Conservation (phyloP, 2,113 vertebrate genomes). For the Eleginops maclovinus region DNA sequence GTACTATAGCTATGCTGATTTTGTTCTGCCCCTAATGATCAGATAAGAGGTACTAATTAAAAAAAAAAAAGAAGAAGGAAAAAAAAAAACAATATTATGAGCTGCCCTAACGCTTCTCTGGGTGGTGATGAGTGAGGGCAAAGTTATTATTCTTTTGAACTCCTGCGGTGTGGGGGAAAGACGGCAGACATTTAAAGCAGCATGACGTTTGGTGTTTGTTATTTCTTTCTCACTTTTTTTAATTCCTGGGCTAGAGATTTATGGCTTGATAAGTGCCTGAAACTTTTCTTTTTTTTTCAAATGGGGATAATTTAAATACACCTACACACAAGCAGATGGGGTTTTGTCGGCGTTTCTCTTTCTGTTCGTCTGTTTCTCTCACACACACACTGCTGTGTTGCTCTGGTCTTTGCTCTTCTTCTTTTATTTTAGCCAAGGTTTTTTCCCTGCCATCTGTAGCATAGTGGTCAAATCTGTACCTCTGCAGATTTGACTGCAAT, state of each 20-base stretch:
- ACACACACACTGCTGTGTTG: constrained; percentile 21
- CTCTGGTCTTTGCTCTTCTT: constrained; percentile 7
- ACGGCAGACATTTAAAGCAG: constrained; percentile 85
- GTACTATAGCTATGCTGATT: constrained; percentile 59
- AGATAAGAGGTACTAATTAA: constrained; percentile 85
- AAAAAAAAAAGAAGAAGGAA: constrained; percentile 64
- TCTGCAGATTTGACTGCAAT: constrained; percentile 48
- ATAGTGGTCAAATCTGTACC: constrained; percentile 1
- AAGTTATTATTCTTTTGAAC: constrained; percentile 87
- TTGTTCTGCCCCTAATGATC: constrained; percentile 79
- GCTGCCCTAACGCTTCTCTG: constrained; percentile 85
- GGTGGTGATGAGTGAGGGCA: constrained; percentile 85
- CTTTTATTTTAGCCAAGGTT: constrained; percentile 35
- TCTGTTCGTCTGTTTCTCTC: constrained; percentile 18
- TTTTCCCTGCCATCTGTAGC: constrained; percentile 22
- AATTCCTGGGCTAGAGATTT: constrained; percentile 81
- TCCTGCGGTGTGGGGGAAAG: constrained; percentile 84
- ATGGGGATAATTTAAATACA: constrained; percentile 74
- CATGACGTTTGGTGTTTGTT: constrained; percentile 86
- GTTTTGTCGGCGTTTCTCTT: constrained; percentile 28
- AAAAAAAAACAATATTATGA: constrained; percentile 81
- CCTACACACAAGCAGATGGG: constrained; percentile 58
- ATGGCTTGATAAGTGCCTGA: constrained; percentile 77
- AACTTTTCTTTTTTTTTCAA: constrained; percentile 68
- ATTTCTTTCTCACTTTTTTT: constrained; percentile 82